Base-by-base conservation (phyloP, 2,113 vertebrate genomes). In the Psephotus haematonotus region DNA sequence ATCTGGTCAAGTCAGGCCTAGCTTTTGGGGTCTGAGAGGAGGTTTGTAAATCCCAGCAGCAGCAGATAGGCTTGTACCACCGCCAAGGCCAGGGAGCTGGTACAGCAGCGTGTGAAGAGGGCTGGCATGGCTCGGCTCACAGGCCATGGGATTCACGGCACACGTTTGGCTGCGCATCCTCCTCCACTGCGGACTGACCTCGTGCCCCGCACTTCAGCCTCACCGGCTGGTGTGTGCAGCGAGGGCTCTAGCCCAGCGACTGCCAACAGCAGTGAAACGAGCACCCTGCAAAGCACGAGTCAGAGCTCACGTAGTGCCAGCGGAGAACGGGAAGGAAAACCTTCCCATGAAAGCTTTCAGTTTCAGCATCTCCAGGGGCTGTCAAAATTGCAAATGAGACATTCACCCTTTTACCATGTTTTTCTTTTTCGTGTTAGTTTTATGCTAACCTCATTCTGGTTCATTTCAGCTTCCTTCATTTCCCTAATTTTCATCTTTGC, bases 111-210 rank as follows among this genome's bases (percentile, higher is more conserved):
- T 1, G 2, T 1, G 10, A 49, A 68, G 41, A 0, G 1, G 29
- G 55, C 0, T 1, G 16, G 31, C 1, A 0, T 1, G 7, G 43
- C 33, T 8, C 7, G 0, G 12, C 59, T 57, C n/a, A 9, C 1
- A 1, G 33, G 10, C 22, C 0, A 0, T 1, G 11, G 63, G 71
- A 19, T 17, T n/a, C 63, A 37, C 0, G 1, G 55, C 76, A 44
- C 0, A 0, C 1, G 2, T 31, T n/a, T 4, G 46, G 49, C 65
- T 11, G 0, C 3, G 29, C 84, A 11, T 17, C 65, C 74, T 52
- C 43, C 80, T 64, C 60, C 1, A 1, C 70, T 19, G 16, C 7
- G 0, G 31, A 11, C 31, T 6, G 2, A 31, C 69, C 62, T 29
- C 5, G 0, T 28, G 25, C 60, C 47, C 29, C 3, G 5, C 1